These are phyloP conservation scores for Montipora sp. DNA, from an alignment of 64 coral and sea anemone genomes.

Conservation along the genomic window DNA sequence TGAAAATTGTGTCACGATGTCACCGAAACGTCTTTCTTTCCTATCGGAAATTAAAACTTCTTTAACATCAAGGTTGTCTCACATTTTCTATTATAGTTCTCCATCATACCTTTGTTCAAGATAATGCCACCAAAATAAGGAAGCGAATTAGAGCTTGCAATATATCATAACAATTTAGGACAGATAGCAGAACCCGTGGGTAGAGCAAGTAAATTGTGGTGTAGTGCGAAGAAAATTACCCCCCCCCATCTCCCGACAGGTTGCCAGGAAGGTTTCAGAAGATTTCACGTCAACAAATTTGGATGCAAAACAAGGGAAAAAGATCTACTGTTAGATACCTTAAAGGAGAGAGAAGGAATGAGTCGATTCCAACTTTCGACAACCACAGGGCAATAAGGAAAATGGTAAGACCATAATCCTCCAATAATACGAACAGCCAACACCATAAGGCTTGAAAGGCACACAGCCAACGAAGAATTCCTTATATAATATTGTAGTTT, in stretches of 20 bases:
- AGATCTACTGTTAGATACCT: background rate
- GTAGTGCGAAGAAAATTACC: background rate
- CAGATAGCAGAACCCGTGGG: no score
- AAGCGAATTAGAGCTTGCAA: background rate
- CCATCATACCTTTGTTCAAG: background rate
- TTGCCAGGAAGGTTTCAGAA: no score
- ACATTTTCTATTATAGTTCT: no score
- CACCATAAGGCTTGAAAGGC: background rate
- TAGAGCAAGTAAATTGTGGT: no score
- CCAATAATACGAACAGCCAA: background rate
- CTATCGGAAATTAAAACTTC: no score
- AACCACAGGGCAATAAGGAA: background rate
- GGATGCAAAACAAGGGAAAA: background rate
- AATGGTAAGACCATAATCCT: background rate
- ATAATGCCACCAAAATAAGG: background rate
- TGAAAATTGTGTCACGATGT: no score
- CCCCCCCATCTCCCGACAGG: no score
- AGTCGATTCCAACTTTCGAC: background rate
- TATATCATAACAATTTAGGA: no score
- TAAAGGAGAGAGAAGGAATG: background rate
- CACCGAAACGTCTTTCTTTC: no score
- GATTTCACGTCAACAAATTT: no score
- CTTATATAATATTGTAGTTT: background rate
- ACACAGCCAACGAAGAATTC: background rate
- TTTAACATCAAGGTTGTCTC: background rate